Evolutionary conservation across 2,888 invertebrate species (phyloP), one percentile per base, ranked within the genome.

Genomic region (Halictus quadricinctus): DNA sequence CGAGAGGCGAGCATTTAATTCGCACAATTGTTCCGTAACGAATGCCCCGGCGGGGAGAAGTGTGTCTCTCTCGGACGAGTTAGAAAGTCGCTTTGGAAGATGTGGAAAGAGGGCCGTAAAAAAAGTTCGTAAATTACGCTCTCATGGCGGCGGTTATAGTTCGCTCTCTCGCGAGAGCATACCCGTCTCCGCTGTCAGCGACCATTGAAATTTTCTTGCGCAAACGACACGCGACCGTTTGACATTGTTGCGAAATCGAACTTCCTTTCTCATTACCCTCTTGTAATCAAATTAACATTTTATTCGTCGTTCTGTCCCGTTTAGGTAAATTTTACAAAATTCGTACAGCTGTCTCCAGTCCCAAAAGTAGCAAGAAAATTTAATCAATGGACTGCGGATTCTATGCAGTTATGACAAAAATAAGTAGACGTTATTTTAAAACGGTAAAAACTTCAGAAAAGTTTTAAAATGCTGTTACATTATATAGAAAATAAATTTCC

Each of bases 21-120:
- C 79, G 54, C 82, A 70, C 81, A 54, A 83, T 84, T 84, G 83
- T 83, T 83, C 70, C 41, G 75, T 36, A 83, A 82, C 79, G 74
- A 79, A 75, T 29, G 50, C 41, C 50, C n/a, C 12, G n/a, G 18
- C 66, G 41, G 18, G 41, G 41, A 25, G 58, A 69, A 73, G 84
- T 72, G 78, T 70, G 74, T 74, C 70, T 84, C 70, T 82, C 72
- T 82, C 75, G 74, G 36, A 60, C 73, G 69, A 60, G 79, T 83
- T 85, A 85, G 80, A 85, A 85, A 85, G 83, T 85, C 60, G 60
- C 75, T 70, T 85, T 50, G 73, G 83, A 85, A 82, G 79, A 79
- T 79, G 81, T 72, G 80, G 66, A 76, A 76, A 83, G 85, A 70
- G 79, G 70, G 60, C 50, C 46, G 76, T 80, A 74, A 77, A 78